Evolutionary conservation across 2,113 vertebrate genomes (phyloP), one percentile per base, ranked within the genome.

Genomic region (Ceratotherium simum): DNA sequence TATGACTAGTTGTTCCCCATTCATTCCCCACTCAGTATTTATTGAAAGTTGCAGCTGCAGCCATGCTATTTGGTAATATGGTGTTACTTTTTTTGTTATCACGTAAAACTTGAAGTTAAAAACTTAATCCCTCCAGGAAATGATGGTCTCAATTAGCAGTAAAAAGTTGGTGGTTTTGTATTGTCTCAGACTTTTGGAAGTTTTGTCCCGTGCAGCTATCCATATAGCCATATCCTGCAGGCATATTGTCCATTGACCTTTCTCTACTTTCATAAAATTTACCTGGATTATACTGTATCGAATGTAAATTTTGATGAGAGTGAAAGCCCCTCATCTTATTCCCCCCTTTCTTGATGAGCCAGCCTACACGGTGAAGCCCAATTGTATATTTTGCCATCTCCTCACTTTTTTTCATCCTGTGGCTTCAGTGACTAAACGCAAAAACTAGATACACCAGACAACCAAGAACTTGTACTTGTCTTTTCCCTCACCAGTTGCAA

Each of bases 41-140:
- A 31, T 2, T 58, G 42, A 87, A 7, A 5, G 2, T 20, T 42
- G 36, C 80, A 29, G 27, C 64, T 70, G 39, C 23, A 83, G 48
- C 80, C n/a, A 3, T 58, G 29, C 48, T 78, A 1, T 70, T 76
- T 54, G 67, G 42, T 65, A 51, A 23, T 42, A 8, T 39, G 67
- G 25, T 62, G 51, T 58, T 69, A 42, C 56, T 27, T 84, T 95
- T 95, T 80, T 18, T 17, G 56, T 60, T 83, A 25, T 23, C 64
- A 72, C 58, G 60, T 39, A 54, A 88, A 82, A 95, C 67, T 95
- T 42, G 51, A 94, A 84, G 81, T 80, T 76, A 70, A 91, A 97
- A 90, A 73, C 20, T 62, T 64, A 25, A n/a, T 85, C 39, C 3
- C 62, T 54, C 87, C 10, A 58, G 46, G 70, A 86, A 96, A 85